phyloP scores from a whole-genome alignment of 2,113 vertebrate species.

The Daboia siamensis region DNA sequence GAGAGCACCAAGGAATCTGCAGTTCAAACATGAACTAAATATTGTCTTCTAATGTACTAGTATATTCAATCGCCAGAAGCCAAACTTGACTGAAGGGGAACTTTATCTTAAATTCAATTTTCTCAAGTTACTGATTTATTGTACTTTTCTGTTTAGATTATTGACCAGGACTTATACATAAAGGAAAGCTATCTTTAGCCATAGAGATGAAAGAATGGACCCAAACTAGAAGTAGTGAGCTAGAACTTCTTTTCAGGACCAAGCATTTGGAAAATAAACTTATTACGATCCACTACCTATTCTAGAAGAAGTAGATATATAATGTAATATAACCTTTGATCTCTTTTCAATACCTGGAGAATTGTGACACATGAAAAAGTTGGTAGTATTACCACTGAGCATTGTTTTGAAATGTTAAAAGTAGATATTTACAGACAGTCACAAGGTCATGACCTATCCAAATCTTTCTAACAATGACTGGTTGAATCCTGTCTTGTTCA shows the following conservation, averaged over 20 bases:
- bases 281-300: neutral
- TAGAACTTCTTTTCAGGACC: neutral
- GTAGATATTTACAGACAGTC: neutral
- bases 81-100: neutral
- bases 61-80: neutral
- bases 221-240: neutral
- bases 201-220: neutral
- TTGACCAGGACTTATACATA: neutral
- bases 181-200: neutral
- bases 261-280: neutral
- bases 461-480: neutral
- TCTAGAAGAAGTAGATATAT: neutral
- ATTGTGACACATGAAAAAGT: neutral
- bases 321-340: neutral
- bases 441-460: neutral
- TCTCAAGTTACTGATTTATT: neutral
- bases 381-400: neutral
- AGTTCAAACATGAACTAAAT: too few relatives aligned
- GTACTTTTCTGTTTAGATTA: neutral
- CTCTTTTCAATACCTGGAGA: neutral
- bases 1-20: too few relatives aligned
- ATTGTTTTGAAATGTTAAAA: neutral
- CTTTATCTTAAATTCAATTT: neutral
- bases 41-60: too few relatives aligned
- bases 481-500: neutral